A percentile compares a stretch with the other conserved stretches of the same genome.
Evolutionary conservation across 2,113 vertebrate genomes (phyloP).

Genomic region (Bufo bufo): DNA sequence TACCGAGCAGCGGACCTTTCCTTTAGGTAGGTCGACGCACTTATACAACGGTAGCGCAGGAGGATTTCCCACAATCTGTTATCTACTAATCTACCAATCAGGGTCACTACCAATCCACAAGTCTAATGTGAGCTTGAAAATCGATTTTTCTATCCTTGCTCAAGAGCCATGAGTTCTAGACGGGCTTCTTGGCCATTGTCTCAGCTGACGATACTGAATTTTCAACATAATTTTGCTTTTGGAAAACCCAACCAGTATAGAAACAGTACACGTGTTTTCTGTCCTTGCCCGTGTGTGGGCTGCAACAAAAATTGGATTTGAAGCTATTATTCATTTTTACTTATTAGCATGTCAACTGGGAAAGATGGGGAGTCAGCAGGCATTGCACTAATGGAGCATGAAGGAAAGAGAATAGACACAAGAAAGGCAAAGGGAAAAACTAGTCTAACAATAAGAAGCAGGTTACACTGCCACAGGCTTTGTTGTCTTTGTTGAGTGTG

Average conservation of each 20-base stretch:
- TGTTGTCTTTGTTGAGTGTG: not conserved
- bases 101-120: not conserved
- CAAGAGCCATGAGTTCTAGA: not conserved
- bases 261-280: conserved; percentile 15
- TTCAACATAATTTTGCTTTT: not conserved
- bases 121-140: not conserved
- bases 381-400: conserved; percentile 51
- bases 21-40: no score
- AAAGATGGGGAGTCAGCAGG: conserved; percentile 54
- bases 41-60: no score
- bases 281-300: conserved; percentile 47
- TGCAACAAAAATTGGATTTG: conserved; percentile 46
- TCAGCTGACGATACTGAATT: not conserved
- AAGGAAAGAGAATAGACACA: conserved; percentile 44
- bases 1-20: no score
- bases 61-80: no score
- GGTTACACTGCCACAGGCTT: not conserved
- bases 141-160: not conserved
- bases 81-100: not conserved
- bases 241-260: not conserved
- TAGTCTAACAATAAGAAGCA: conserved; percentile 11
- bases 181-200: not conserved
- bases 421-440: conserved; percentile 27
- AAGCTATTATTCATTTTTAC: conserved; percentile 56
- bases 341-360: conserved; percentile 50